Evolutionary conservation across 2,797 vertebrate genomes (phyloP).

Genomic region (Iguana delicatissima): DNA sequence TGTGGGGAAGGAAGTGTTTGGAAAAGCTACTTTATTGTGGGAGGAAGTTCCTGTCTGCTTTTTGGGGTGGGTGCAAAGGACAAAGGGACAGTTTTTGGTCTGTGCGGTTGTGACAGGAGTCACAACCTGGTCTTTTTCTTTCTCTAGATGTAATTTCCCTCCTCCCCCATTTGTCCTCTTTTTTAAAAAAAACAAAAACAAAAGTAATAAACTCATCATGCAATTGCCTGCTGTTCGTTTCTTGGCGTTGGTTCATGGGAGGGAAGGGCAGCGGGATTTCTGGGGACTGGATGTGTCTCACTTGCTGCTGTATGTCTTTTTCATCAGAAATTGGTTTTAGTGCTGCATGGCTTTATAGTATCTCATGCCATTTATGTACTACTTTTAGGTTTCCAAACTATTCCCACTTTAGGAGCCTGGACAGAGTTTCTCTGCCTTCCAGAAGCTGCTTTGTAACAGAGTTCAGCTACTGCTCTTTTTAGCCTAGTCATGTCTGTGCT

Average conservation of each 20-base stretch:
- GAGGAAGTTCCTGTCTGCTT: not conserved
- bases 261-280: not conserved
- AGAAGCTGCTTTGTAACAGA: not conserved
- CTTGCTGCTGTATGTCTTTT: not conserved
- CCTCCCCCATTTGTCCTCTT: not conserved
- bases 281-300: not conserved
- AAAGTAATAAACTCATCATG: constrained; percentile 33
- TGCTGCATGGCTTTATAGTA: not conserved
- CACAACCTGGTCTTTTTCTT: not conserved
- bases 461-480: not conserved
- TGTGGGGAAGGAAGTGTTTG: rapidly evolving
- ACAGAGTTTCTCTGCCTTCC: not conserved
- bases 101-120: not conserved
- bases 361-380: not conserved
- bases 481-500: not conserved
- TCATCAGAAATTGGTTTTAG: not conserved
- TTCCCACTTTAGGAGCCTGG: not conserved
- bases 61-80: not conserved
- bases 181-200: constrained; percentile 3
- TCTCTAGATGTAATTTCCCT: not conserved
- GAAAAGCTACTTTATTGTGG: not conserved
- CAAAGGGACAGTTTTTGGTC: not conserved
- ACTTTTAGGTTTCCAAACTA: not conserved
- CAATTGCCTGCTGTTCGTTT: not conserved
- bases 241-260: not conserved